phyloP scores from a whole-genome alignment of 2,797 vertebrate species.

The Scarus forsteni region DNA sequence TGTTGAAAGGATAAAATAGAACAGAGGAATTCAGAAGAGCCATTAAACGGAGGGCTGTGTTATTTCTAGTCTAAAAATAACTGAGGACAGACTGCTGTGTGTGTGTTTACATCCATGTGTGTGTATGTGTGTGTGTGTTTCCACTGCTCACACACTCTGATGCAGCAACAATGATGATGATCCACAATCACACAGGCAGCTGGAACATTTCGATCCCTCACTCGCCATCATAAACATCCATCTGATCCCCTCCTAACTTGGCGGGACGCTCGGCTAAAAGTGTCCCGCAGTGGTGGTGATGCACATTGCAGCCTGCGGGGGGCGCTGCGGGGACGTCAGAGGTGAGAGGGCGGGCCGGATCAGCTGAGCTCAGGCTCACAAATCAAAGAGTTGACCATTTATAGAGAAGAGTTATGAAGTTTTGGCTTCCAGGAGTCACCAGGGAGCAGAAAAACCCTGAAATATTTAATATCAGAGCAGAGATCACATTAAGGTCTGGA shows the following conservation, averaged over 20 bases:
- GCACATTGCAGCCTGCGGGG: background rate
- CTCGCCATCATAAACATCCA: background rate
- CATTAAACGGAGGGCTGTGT: slow-evolving; percentile 42
- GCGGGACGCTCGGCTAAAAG: background rate
- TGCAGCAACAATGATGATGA: slow-evolving; percentile 2
- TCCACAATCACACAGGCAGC: background rate
- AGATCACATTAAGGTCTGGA: background rate
- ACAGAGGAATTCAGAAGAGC: slow-evolving; percentile 47
- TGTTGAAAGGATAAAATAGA: slow-evolving; percentile 9
- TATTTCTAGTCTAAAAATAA: slow-evolving; percentile 73
- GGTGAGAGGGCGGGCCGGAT: background rate
- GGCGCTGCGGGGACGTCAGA: background rate
- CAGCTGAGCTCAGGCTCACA: too few relatives aligned
- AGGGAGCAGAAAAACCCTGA: background rate
- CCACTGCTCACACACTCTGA: slow-evolving; percentile 10
- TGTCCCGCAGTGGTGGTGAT: background rate
- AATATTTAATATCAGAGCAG: background rate
- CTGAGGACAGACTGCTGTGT: slow-evolving; percentile 22
- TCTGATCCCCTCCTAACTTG: rapidly evolving
- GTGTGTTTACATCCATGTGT: background rate
- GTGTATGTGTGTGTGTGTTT: background rate
- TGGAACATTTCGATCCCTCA: slow-evolving; percentile 39
- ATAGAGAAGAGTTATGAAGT: background rate
- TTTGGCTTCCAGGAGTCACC: background rate
- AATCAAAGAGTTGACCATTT: background rate